Evolutionary conservation across 2,113 vertebrate genomes (phyloP).

Genomic region (Vulpes lagopus): DNA sequence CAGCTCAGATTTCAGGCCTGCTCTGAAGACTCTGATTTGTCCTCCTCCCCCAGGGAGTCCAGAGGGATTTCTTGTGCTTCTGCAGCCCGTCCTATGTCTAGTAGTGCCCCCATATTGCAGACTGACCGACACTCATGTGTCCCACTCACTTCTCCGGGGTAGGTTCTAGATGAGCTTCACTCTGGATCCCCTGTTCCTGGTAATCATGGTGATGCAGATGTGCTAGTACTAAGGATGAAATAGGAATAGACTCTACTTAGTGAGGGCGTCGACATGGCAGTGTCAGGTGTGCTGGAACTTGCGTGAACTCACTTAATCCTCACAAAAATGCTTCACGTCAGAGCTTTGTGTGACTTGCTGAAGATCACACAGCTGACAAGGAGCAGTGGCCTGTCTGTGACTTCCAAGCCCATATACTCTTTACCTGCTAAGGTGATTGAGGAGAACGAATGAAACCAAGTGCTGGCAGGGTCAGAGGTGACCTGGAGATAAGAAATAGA

Average conservation of each 20-base stretch:
- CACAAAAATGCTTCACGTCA: neutral
- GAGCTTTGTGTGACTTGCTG: neutral
- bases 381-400: fast-evolving
- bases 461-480: no score
- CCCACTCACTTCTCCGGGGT: neutral
- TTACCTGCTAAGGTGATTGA: neutral
- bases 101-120: fast-evolving
- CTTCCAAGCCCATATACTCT: neutral
- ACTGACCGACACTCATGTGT: neutral
- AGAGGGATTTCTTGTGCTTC: no score
- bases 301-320: neutral
- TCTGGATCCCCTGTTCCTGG: neutral
- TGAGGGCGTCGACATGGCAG: fast-evolving
- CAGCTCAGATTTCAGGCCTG: neutral
- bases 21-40: neutral
- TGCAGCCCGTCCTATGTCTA: no score
- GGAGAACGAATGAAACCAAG: neutral
- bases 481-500: neutral
- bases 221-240: neutral
- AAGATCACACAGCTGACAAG: no score
- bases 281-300: neutral
- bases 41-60: no score
- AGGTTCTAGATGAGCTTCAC: neutral
- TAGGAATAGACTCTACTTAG: no score
- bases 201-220: no score